Conservation (phyloP, 1,140 invertebrate species). For the Drosophila nigromelanica region DNA sequence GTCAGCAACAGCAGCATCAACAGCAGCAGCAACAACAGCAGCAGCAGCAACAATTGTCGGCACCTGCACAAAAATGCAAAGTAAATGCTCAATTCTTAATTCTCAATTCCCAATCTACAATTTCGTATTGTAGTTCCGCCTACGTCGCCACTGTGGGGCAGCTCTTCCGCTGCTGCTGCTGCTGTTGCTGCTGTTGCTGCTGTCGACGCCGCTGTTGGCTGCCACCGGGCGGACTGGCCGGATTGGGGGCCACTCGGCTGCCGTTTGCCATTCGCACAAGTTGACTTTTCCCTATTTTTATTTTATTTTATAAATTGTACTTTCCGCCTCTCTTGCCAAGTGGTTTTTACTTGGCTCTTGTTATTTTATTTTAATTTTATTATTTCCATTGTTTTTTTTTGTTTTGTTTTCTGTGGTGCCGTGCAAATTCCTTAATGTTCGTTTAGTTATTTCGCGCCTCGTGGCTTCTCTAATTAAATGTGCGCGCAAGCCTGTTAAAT, state of each 20-base stretch:
- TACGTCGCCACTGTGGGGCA: slow-evolving; percentile 23
- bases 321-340: slow-evolving; percentile 12
- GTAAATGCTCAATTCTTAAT: slow-evolving; percentile 26
- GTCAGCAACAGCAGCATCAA: slow-evolving; percentile 6
- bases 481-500: slow-evolving; percentile 52
- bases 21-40: neutral
- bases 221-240: slow-evolving; percentile 16
- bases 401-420: slow-evolving; percentile 19
- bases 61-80: slow-evolving; percentile 41
- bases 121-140: slow-evolving; percentile 50
- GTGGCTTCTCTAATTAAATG: slow-evolving; percentile 43
- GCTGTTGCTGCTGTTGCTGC: slow-evolving; percentile 15
- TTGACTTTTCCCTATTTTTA: slow-evolving; percentile 23
- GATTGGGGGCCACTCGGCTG: slow-evolving; percentile 36
- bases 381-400: slow-evolving; percentile 4
- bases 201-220: slow-evolving; percentile 13
- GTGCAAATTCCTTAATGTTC: slow-evolving; percentile 25
- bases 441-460: slow-evolving; percentile 16
- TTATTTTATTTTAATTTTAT: neutral
- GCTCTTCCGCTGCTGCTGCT: slow-evolving; percentile 17
- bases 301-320: slow-evolving; percentile 1
- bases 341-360: slow-evolving; percentile 1
- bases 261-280: slow-evolving; percentile 74
- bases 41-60: slow-evolving; percentile 22
- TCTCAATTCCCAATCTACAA: slow-evolving; percentile 30